Base-by-base conservation (phyloP, 2,113 vertebrate species). In the Bufo gargarizans region DNA sequence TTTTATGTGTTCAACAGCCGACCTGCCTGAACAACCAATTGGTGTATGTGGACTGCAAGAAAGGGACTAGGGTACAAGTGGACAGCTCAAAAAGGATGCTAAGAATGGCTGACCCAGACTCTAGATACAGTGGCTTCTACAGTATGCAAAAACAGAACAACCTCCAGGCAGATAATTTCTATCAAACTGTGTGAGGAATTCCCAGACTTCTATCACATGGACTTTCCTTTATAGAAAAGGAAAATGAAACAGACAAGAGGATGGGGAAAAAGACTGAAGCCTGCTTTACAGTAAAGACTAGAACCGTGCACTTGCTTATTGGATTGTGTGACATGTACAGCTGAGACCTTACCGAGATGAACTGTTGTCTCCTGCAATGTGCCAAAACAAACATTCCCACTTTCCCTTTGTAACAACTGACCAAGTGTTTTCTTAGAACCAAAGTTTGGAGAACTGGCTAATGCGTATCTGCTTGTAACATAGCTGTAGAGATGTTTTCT, bases 121-220 rank as follows among this genome's bases (percentile, higher is more conserved):
- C 96, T 7, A 95, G 97, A 93, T 96, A 96, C 95, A 97, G 97
- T 85, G 97, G 97, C 91, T 97, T 96, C 93, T 97, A 97, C 95
- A 97, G 96, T 94, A 97, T 97, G 97, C 96, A 96, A 91, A 97
- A 97, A 94, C 96, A 97, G 92, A 97, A 94, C 93, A 96, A 96
- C 92, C 94, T 97, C 90, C 96, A 97, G 91, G 96, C 96, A 91
- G 96, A 97, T 94, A 96, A 96, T 91, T 97, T 97, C 95, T 97
- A 97, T 95, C 96, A 97, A 91, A 97, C 97, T 20, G 96, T 97
- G 93, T 97, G 96, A 97, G 93, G 90, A 91, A 63, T 77, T 8
- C 82, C 61, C 17, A 65, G 91, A 86, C 91, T 85, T 69, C 90
- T 43, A 86, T 84, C 77, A 47, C 53, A 89, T 91, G 93, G 91